Evolutionary conservation across 2,888 invertebrate species (phyloP), one percentile per base, ranked within the genome.

Genomic region (Aphrophora alni): DNA sequence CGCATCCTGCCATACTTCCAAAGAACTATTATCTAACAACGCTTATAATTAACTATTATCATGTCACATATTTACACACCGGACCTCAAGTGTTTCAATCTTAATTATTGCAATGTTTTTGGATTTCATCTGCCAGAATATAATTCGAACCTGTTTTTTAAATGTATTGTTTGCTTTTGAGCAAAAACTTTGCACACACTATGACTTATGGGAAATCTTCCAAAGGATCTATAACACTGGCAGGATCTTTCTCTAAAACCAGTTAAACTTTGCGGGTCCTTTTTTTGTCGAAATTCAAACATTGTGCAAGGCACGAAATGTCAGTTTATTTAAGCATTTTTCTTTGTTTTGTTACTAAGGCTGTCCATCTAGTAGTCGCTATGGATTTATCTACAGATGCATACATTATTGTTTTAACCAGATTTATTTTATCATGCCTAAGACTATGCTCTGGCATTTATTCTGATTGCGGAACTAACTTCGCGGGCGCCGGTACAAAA

Each of bases 401-500:
- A 0, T 87, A 86, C 80, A 10, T 86, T 10, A 85, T 85, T 5
- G 80, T 85, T 0, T 81, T 86, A 0, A 78, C 82, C n/a, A 81
- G 87, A 12, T 86, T 87, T 28, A 77, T n/a, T n/a, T n/a, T 83
- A 0, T 51, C 84, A 8, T 82, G 86, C 7, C 82, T 85, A 33
- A 86, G 86, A 10, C 68, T 84, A 5, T 84, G 84, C 12, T 59
- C 59, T 4, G 73, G 82, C 5, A 75, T 87, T 0, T 85, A 82
- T 76, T 84, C 84, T 69, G 87, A 87, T 44, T 86, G 87, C 83
- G 88, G 87, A 0, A 86, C 86, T 0, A 87, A 85, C 59, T 86
- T 87, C 69, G 81, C 85, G 0, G 87, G 87, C 1, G 86, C 87
- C 0, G 78, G 51, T 17, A 24, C 76, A 25, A 38, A 24, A 17